Percentiles rank a stretch among this genome's conserved stretches.
Conservation (phyloP, 1,140 invertebrate genomes). For the Diachasmimorpha longicaudata region DNA sequence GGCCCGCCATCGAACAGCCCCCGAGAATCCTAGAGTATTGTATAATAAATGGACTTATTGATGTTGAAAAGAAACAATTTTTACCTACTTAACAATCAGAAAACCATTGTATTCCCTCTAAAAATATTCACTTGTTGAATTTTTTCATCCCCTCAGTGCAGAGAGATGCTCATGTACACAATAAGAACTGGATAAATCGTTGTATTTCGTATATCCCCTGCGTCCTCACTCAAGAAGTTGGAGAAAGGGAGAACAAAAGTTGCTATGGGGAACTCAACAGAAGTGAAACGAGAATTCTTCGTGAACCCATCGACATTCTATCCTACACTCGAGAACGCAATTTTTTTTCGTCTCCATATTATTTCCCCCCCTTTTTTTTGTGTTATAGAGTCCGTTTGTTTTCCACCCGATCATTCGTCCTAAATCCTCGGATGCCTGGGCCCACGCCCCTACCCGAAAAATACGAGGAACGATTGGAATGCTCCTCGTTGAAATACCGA, state of each 20-base stretch:
- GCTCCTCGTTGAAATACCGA: neutral
- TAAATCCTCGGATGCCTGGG: slow-evolving; percentile 6
- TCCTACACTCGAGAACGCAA: neutral
- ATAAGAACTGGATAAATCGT: neutral
- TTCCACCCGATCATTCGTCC: slow-evolving; percentile 15
- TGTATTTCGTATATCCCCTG: neutral
- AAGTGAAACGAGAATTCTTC: slow-evolving; percentile 16
- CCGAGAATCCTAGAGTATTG: too few species aligned
- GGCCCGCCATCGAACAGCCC: too few species aligned
- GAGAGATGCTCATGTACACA: neutral
- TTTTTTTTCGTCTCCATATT: neutral
- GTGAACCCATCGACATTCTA: slow-evolving; percentile 18
- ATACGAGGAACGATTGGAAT: slow-evolving; percentile 11
- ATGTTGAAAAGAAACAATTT: too few species aligned
- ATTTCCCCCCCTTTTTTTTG: neutral
- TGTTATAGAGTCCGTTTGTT: slow-evolving; percentile 18
- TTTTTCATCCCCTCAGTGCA: neutral
- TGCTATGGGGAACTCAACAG: neutral
- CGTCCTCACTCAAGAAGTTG: neutral
- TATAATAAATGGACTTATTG: too few species aligned
- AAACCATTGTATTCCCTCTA: neutral
- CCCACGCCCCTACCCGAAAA: neutral
- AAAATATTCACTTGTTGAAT: neutral
- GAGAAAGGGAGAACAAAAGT: neutral
- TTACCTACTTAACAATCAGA: too few species aligned